Evolutionary conservation across 2,113 vertebrate genomes (phyloP).

Genomic region (Ciconia stormi): DNA sequence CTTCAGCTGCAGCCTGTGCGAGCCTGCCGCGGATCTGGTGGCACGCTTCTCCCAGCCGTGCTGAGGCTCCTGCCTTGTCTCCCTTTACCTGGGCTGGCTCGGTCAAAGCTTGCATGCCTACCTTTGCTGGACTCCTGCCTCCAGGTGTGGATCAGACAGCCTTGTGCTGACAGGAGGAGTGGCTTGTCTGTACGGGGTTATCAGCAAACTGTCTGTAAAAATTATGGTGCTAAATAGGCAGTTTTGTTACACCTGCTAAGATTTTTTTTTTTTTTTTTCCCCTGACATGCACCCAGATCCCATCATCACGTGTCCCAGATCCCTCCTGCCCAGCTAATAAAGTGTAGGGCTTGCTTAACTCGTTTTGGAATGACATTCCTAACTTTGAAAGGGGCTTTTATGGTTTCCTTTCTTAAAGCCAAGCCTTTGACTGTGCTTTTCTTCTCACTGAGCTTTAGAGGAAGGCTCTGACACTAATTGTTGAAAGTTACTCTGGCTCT

Average conservation of each 20-base stretch:
- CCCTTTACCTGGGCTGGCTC: background rate
- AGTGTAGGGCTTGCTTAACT: background rate
- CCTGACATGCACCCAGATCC: background rate
- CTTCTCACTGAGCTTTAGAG: background rate
- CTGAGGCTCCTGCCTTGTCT: background rate
- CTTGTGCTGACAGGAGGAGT: background rate
- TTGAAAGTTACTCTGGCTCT: background rate
- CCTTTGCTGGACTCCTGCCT: background rate
- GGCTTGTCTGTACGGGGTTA: background rate
- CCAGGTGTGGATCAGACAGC: background rate
- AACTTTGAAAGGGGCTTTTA: background rate
- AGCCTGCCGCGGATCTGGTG: fast-evolving
- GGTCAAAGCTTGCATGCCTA: fast-evolving
- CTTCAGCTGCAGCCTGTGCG: background rate
- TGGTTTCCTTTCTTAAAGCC: background rate
- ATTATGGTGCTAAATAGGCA: background rate
- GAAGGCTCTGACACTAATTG: background rate
- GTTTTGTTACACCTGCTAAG: background rate
- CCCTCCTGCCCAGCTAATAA: background rate
- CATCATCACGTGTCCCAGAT: background rate
- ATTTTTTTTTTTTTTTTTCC: background rate
- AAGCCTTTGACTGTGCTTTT: background rate
- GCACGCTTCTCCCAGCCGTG: fast-evolving
- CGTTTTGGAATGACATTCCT: background rate
- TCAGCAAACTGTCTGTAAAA: background rate